phyloP scores from a whole-genome alignment of 1,140 invertebrate species.

The Odontomachus brunneus region DNA sequence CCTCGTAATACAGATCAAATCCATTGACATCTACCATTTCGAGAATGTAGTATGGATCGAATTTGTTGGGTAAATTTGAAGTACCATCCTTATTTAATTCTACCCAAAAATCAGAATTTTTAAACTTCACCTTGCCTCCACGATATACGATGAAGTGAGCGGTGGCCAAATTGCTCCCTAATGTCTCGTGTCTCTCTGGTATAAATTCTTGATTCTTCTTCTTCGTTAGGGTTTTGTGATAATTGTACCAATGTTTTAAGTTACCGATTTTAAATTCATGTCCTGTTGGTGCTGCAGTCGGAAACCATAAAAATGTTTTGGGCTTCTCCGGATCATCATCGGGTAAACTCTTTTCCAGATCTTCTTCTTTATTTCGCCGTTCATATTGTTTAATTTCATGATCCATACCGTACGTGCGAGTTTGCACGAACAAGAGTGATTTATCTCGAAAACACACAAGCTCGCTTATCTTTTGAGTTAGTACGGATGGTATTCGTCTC shows the following conservation, averaged over 20 bases:
- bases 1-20: slow-evolving; percentile 89
- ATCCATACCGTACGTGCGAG: background rate
- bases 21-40: slow-evolving; percentile 89
- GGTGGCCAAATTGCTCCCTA: slow-evolving; percentile 90
- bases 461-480: slow-evolving; percentile 6
- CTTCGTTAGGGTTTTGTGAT: slow-evolving; percentile 77
- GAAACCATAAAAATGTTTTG: background rate
- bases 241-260: slow-evolving; percentile 83
- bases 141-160: slow-evolving; percentile 90
- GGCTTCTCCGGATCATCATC: background rate
- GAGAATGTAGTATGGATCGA: slow-evolving; percentile 86
- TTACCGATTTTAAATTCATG: background rate
- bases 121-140: slow-evolving; percentile 90
- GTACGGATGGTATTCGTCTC: background rate
- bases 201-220: slow-evolving; percentile 83
- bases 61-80: slow-evolving; percentile 86
- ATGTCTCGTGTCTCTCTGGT: slow-evolving; percentile 82
- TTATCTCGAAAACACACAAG: background rate
- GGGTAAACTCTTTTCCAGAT: background rate
- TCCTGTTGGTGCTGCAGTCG: background rate
- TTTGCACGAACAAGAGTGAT: background rate
- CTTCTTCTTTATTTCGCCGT: background rate
- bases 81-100: slow-evolving; percentile 84
- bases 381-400: background rate
- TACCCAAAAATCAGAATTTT: slow-evolving; percentile 86